These are phyloP conservation scores for Typhlichthys subterraneus DNA, from an alignment of 2,797 vertebrate species.

Conservation along the genomic window DNA sequence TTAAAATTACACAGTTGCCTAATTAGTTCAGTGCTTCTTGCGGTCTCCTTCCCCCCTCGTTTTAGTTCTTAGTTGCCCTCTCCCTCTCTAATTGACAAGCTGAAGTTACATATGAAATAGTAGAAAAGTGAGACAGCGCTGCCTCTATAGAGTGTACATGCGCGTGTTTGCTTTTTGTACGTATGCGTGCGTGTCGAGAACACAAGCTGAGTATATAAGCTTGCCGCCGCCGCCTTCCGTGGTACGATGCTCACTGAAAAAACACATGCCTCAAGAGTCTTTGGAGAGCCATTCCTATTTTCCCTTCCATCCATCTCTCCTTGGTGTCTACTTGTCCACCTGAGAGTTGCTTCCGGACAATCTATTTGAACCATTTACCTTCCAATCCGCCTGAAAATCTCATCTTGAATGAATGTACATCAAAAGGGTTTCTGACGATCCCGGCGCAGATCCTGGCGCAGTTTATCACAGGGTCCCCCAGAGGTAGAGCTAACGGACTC, in stretches of 20 bases:
- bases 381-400: conserved; percentile 29
- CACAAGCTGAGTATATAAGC: conserved; percentile 84
- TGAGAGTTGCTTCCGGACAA: conserved; percentile 65
- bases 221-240: conserved; percentile 83
- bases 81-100: conserved; percentile 95
- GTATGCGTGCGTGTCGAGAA: conserved; percentile 25
- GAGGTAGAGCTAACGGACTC: conserved; percentile 27
- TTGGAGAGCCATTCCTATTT: conserved; percentile 85
- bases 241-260: conserved; percentile 84
- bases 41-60: conserved; percentile 77
- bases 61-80: conserved; percentile 74
- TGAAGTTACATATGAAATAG: conserved; percentile 94
- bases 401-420: conserved; percentile 11
- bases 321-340: conserved; percentile 60
- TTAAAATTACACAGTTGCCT: conserved; percentile 98
- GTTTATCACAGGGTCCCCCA: conserved; percentile 12
- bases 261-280: conserved; percentile 88
- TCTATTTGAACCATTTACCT: conserved; percentile 41
- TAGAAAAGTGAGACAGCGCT: conserved; percentile 58
- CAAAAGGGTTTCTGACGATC: conserved; percentile 14
- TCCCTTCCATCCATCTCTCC: conserved; percentile 84
- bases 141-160: neutral
- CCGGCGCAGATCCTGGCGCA: conserved; percentile 17
- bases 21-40: conserved; percentile 96
- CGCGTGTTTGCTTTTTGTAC: neutral